Base-by-base conservation (phyloP, 2,888 invertebrate species). In the Parascotia fuliginaria region DNA sequence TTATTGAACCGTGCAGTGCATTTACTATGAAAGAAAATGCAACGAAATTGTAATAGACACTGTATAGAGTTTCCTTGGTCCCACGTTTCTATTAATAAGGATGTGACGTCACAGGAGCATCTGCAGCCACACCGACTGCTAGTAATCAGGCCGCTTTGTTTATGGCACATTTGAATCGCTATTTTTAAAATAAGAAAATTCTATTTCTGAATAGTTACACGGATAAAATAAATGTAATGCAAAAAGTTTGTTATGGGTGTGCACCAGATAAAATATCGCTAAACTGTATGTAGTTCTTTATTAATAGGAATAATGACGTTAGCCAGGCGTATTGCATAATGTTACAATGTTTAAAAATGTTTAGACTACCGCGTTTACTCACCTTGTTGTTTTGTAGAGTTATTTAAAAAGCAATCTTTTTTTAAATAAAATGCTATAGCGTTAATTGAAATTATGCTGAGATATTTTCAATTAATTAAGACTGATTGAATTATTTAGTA, bases 31-130 rank as follows among this genome's bases (percentile, higher is more conserved):
- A 51, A 38, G 71, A 81, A 82, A 79, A 72, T 65, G 74, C 70
- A 60, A 64, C 70, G 70, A 73, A 73, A 68, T 70, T 57, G 72
- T 75, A 71, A 39, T 45, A 45, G 44, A 34, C 41, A 28, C 37
- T 64, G 83, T 83, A 79, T 89, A 87, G 85, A 77, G 76, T 90
- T 85, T 88, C 88, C 84, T 81, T 73, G 55, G 58, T 60, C 64
- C 66, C 63, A 47, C 58, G 51, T 65, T 39, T 61, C 60, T 51
- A 73, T 65, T 79, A 83, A 75, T 75, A 81, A 73, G 79, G 77
- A 63, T 19, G 39, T 84, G 85, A 87, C 90, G 90, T 89, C 85
- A 84, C 73, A 9, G 49, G 54, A 22, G 56, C 74, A 78, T 76
- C 77, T 78, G 83, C 74, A 74, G 84, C 80, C 84, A 78, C 77